These are phyloP conservation scores for Apocheima hispidaria DNA, from an alignment of 2,888 invertebrate species.

Conservation along the genomic window DNA sequence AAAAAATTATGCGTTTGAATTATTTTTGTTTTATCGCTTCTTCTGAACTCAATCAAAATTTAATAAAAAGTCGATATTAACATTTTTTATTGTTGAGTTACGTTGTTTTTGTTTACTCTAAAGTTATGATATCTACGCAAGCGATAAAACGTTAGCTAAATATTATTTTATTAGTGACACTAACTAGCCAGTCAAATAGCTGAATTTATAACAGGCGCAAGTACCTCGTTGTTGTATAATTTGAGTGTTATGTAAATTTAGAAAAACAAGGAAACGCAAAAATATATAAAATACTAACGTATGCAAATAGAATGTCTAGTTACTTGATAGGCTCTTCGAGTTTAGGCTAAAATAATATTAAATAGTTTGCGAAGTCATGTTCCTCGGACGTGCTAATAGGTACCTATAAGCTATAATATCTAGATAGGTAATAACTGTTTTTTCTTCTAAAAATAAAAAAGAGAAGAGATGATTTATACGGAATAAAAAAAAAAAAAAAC, in stretches of 20 bases:
- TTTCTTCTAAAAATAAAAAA: too few species aligned
- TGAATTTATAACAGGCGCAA: constrained; percentile 9
- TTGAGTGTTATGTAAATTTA: constrained; percentile 31
- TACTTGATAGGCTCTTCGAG: neutral
- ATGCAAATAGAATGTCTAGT: constrained; percentile 6
- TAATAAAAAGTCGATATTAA: too few species aligned
- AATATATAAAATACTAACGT: constrained; percentile 38
- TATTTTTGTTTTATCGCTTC: too few species aligned
- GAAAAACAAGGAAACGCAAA: constrained; percentile 32
- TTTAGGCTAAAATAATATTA: neutral
- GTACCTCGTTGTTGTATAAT: constrained; percentile 13
- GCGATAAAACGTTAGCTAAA: constrained; percentile 18
- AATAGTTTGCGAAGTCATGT: too few species aligned
- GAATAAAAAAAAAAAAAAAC: too few species aligned
- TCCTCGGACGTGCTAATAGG: too few species aligned
- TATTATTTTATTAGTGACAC: constrained; percentile 11
- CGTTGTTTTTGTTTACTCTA: neutral
- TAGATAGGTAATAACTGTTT: too few species aligned
- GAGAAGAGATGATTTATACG: too few species aligned
- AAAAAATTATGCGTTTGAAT: too few species aligned
- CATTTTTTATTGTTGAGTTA: neutral
- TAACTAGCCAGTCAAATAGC: constrained; percentile 7
- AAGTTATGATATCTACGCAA: neutral
- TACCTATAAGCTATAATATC: too few species aligned
- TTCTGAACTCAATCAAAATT: too few species aligned